A percentile compares a stretch with the other conserved stretches of the same genome.
phyloP scores from a whole-genome alignment of 2,797 vertebrate species.

The Arrhamphus sclerolepis region DNA sequence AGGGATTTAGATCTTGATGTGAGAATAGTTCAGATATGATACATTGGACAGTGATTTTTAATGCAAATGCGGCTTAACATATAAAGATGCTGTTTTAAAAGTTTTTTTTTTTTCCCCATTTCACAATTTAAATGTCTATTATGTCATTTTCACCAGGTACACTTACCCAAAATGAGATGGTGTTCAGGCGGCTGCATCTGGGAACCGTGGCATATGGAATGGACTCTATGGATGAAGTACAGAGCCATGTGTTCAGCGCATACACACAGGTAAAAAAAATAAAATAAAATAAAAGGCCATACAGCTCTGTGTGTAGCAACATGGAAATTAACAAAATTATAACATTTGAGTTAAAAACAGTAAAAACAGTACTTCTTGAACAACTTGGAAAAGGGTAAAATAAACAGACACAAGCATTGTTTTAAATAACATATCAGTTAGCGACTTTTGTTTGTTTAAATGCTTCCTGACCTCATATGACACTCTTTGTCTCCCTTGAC shows the following conservation, averaged over 20 bases:
- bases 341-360: background rate
- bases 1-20: background rate
- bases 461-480: conserved; percentile 81
- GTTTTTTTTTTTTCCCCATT: no score
- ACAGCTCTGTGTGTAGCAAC: background rate
- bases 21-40: background rate
- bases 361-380: conserved; percentile 8
- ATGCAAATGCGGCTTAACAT: no score
- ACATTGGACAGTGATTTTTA: no score
- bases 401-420: conserved; percentile 41
- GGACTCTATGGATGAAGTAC: conserved; percentile 99
- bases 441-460: conserved; percentile 86
- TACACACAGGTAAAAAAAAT: conserved; percentile 89
- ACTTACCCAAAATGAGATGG: conserved; percentile 98
- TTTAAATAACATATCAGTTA: conserved; percentile 60
- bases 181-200: conserved; percentile 95
- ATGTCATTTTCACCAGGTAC: conserved; percentile 82
- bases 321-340: background rate
- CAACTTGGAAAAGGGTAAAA: conserved; percentile 10
- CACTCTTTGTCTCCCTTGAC: conserved; percentile 92
- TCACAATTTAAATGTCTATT: background rate
- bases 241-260: conserved; percentile 96
- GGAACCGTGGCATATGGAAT: conserved; percentile 96
- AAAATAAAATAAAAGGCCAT: no score
- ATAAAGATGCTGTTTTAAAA: no score